Percentiles rank a stretch among this genome's conserved stretches.
These are phyloP conservation scores for Rotaria socialis DNA, from an alignment of 2,888 invertebrate species.

Conservation along the genomic window DNA sequence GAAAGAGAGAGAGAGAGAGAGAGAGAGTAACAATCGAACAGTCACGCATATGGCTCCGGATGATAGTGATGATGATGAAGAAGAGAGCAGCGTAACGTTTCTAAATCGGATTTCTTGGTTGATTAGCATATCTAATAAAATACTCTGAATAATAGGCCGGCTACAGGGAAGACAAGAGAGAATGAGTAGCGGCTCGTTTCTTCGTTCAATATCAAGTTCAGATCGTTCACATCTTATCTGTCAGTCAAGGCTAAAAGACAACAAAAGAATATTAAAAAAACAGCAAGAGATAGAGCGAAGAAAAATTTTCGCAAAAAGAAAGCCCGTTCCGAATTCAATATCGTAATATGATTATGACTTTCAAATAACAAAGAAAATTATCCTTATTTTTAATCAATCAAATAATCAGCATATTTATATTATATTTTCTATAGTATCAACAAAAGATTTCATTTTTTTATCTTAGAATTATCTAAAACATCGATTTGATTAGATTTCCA, in stretches of 20 bases:
- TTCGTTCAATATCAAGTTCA: neutral
- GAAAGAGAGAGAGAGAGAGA: neutral
- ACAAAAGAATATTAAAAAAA: neutral
- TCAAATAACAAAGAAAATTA: no score
- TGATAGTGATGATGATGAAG: neutral
- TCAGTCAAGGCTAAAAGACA: neutral
- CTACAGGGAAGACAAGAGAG: neutral
- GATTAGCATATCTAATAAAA: constrained; percentile 13
- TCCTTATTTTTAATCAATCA: no score
- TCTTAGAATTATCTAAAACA: neutral
- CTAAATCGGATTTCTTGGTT: neutral
- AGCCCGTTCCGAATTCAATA: no score
- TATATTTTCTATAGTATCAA: no score
- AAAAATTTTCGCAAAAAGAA: no score
- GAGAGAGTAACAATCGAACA: neutral
- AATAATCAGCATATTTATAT: no score
- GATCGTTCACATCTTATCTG: neutral
- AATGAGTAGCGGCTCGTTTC: neutral
- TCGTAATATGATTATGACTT: no score
- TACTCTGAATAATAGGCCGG: neutral
- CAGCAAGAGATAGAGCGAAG: neutral
- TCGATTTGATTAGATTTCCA: neutral
- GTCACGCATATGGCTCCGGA: neutral
- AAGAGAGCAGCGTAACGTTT: neutral
- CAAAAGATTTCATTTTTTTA: neutral